Base-by-base conservation (phyloP, 2,888 invertebrate species). In the Dolichomitus sp. region DNA sequence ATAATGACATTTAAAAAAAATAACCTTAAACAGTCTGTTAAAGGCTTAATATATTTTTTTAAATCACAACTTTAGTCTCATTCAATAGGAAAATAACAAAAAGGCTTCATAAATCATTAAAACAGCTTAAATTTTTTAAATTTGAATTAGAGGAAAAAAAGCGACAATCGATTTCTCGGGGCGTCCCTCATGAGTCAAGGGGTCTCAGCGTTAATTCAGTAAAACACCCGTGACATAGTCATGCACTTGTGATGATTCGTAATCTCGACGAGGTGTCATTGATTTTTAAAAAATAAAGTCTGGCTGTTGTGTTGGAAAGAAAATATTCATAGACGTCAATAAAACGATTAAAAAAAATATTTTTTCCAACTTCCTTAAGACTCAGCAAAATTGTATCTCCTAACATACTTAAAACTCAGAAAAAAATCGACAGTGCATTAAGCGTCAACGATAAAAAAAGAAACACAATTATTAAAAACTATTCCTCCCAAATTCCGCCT, bases 221-320 rank as follows among this genome's bases (percentile, higher is more conserved):
- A 30, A 75, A 78, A 68, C 59, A 72, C 59, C 37, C 42, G 66
- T 54, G 70, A 72, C 78, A 59, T 14, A 68, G 68, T 33, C 69
- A 40, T 5, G 70, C 57, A 79, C 82, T 82, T 79, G 79, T 50
- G 59, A 70, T 70, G 74, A 75, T 82, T 79, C 82, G 23, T 50
- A 78, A 82, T 61, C 72, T 59, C 14, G 59, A 17, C 63, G 40
- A 65, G 48, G 40, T 75, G 61, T 59, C 65, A 23, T 57, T 57
- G 45, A 40, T 57, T 37, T 37, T 9, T 14, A 33, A 73, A 78
- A 65, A 68, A 30, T 27, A 6, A 5, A 27, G 5, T 4, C 57
- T 57, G 12, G 7, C 57, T 57, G 27, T 30, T 30, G 57, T 4
- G 5, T 23, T 14, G 3, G 37, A 19, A 45, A 66, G 40, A 50